Base-by-base conservation (phyloP, 2,113 vertebrate species). In the Physeter macrocephalus region DNA sequence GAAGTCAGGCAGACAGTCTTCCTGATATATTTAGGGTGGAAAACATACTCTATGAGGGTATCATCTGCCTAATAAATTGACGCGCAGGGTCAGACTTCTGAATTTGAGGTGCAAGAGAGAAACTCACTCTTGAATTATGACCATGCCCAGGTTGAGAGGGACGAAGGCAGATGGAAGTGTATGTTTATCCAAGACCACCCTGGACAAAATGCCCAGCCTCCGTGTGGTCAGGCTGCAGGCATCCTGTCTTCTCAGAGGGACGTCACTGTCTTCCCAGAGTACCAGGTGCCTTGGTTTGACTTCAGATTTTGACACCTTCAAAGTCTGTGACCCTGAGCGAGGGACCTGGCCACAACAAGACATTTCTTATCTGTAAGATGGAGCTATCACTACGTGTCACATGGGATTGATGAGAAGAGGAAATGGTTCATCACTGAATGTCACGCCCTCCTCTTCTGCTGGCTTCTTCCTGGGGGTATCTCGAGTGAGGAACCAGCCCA, bases 171-270 rank as follows among this genome's bases (percentile, higher is more conserved):
- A 27, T 31, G 13, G 13, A 17, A 74, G 10, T 52, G 13, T 3
- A 8, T 57, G 6, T 0, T 69, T n/a, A 18, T 7, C 36, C 15
- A 54, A 13, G 41, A 14, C 6, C 12, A 5, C 9, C 8, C 21
- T 11, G 17, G 13, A n/a, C 29, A 29, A 83, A 67, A 36, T 21
- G 59, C 59, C 27, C 10, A 31, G 2, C 21, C 23, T 36, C 12
- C 0, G 0, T 31, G 12, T 0, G 2, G 18, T 15, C 5, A 1
- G 3, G 17, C n/a, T 64, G 3, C 41, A 43, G 43, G 69, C 31
- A 12, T 29, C 66, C 52, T 74, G 14, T 74, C 59, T 80, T 49
- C 31, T 25, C 49, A 52, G 13, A 23, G 8, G 15, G 11, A 18
- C 2, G 6, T 54, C 27, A 0, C 62, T 89, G 2, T 31, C 29